phyloP scores from a whole-genome alignment of 2,797 vertebrate genomes.

The Melanogrammus aeglefinus region DNA sequence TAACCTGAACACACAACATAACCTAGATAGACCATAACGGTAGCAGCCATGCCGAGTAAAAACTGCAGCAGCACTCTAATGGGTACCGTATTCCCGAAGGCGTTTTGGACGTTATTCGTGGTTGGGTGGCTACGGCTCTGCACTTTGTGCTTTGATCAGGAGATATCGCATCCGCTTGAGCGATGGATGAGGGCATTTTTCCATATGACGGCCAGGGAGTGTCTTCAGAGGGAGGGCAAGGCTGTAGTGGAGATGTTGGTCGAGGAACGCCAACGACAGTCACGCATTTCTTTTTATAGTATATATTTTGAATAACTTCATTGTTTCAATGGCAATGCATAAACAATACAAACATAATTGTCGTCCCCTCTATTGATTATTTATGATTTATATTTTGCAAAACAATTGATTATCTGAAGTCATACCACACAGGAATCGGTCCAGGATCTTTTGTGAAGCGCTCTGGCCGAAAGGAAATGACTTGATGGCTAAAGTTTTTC shows the following conservation, averaged over 20 bases:
- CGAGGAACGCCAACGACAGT: not conserved
- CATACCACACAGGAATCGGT: not conserved
- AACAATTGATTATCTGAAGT: not conserved
- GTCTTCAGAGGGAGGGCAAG: slow-evolving; percentile 26
- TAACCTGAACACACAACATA: not conserved
- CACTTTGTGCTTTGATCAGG: slow-evolving; percentile 28
- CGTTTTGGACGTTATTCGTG: slow-evolving; percentile 5
- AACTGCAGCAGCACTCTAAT: slow-evolving; percentile 22
- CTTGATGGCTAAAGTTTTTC: not conserved
- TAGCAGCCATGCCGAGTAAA: not conserved
- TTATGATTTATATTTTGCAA: not conserved
- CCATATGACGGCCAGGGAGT: slow-evolving; percentile 50
- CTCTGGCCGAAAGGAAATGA: not conserved
- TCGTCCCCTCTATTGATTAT: not conserved
- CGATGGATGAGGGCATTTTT: slow-evolving; percentile 25
- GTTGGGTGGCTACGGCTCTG: slow-evolving; percentile 6
- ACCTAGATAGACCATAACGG: not conserved
- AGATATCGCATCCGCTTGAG: slow-evolving; percentile 11
- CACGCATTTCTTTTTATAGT: not conserved
- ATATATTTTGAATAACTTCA: not conserved
- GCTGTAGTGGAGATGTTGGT: not conserved
- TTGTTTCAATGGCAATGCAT: not conserved
- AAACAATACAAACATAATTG: not conserved
- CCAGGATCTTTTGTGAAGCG: not conserved
- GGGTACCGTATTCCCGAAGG: slow-evolving; percentile 28